Percentiles rank a stretch among this genome's conserved stretches.
These are phyloP conservation scores for Myzus persicae DNA, from an alignment of 1,140 invertebrate species.

Conservation along the genomic window DNA sequence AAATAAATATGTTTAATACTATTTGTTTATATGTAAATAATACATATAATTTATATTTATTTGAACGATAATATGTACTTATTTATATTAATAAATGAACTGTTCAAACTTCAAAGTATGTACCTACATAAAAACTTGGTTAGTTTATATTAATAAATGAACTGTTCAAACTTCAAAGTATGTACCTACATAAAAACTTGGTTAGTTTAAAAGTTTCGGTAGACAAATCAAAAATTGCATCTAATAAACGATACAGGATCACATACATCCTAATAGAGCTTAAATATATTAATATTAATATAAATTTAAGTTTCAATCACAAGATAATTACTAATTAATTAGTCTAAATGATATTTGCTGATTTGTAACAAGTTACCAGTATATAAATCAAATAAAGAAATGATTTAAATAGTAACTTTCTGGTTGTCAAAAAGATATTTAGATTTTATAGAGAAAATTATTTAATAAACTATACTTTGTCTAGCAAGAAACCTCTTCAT, in stretches of 20 bases:
- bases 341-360: neutral
- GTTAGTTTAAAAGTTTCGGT: too few species aligned
- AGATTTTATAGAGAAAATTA: neutral
- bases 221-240: neutral
- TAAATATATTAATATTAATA: neutral
- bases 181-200: neutral
- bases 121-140: too few species aligned
- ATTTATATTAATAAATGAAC: too few species aligned
- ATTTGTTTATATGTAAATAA: too few species aligned
- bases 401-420: neutral
- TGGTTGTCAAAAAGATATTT: neutral
- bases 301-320: neutral
- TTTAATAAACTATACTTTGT: neutral
- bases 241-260: neutral
- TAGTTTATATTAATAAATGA: neutral
- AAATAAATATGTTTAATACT: neutral
- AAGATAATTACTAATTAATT: neutral
- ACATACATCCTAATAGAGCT: neutral
- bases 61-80: too few species aligned
- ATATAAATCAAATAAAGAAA: neutral
- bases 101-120: neutral
- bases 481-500: too few species aligned
- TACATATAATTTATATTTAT: too few species aligned
- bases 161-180: too few species aligned
- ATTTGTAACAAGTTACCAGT: neutral